Evolutionary conservation across 1,140 invertebrate genomes (phyloP).

Genomic region (Tenebrio molitor): DNA sequence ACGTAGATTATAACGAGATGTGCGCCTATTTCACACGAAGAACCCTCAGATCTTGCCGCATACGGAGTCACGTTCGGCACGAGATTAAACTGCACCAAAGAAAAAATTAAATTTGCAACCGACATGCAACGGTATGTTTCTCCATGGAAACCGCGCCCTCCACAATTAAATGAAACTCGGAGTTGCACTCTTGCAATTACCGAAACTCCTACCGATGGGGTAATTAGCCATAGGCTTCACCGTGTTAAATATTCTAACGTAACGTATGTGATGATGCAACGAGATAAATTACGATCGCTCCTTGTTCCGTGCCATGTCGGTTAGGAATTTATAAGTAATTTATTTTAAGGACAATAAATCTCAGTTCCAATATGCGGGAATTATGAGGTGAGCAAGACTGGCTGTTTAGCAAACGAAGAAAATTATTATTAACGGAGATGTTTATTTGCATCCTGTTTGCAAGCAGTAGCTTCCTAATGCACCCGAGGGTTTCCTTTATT

Average conservation of each 20-base stretch:
- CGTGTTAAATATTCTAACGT: neutral
- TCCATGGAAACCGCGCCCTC: conserved; percentile 20
- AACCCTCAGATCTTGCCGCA: conserved; percentile 16
- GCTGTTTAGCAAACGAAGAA: conserved; percentile 14
- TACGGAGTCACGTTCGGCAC: conserved; percentile 40
- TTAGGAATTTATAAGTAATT: conserved; percentile 34
- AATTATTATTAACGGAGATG: conserved; percentile 21
- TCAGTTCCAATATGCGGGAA: conserved; percentile 20
- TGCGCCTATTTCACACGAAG: conserved; percentile 14
- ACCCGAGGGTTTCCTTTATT: conserved; percentile 19
- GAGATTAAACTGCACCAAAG: conserved; percentile 27
- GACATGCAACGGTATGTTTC: conserved; percentile 28
- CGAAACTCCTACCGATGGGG: conserved; percentile 1
- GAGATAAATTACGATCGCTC: conserved; percentile 15
- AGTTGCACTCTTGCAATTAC: neutral
- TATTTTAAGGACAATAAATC: conserved; percentile 33
- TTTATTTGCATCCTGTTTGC: neutral
- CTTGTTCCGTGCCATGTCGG: neutral
- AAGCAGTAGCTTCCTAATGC: conserved; percentile 4
- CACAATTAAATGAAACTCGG: conserved; percentile 11
- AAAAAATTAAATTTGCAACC: conserved; percentile 37
- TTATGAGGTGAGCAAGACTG: conserved; percentile 15
- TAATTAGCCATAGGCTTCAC: conserved; percentile 1
- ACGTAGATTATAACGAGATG: conserved; percentile 35
- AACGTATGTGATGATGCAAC: conserved; percentile 15